These are phyloP conservation scores for Rhopalosiphum padi DNA, from an alignment of 1,140 invertebrate species.

Conservation along the genomic window DNA sequence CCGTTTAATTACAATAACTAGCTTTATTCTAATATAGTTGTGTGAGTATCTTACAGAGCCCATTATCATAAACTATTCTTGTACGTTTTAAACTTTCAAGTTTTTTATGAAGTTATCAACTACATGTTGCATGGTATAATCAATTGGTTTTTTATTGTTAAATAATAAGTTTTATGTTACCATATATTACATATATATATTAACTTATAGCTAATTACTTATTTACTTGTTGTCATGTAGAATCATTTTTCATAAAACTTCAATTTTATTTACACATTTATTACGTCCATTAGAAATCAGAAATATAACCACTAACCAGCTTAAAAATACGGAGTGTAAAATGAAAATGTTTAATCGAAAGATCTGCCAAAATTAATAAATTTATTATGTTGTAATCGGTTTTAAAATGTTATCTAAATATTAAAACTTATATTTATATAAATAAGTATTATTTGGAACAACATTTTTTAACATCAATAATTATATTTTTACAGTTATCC, in stretches of 20 bases:
- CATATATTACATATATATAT: neutral
- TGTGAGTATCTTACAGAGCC: neutral
- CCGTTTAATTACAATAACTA: neutral
- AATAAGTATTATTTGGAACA: neutral
- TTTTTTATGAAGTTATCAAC: neutral
- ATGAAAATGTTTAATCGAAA: too few relatives aligned
- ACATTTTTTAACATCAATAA: neutral
- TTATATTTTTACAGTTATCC: neutral
- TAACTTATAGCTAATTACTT: neutral
- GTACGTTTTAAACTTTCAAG: neutral
- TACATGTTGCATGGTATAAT: neutral
- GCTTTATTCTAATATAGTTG: neutral
- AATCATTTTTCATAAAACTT: too few relatives aligned
- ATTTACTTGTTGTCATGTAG: neutral
- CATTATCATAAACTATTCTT: neutral
- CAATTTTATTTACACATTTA: too few relatives aligned
- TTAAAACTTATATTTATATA: neutral
- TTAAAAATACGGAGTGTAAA: too few relatives aligned
- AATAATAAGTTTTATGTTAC: neutral
- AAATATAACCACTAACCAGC: too few relatives aligned
- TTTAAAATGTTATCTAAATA: too few relatives aligned
- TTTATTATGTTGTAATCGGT: too few relatives aligned
- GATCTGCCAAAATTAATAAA: too few relatives aligned
- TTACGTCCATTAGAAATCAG: too few relatives aligned
- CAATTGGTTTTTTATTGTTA: slow-evolving; percentile 19